Evolutionary conservation across 2,888 invertebrate genomes (phyloP).

Genomic region (Synanthedon formicaeformis): DNA sequence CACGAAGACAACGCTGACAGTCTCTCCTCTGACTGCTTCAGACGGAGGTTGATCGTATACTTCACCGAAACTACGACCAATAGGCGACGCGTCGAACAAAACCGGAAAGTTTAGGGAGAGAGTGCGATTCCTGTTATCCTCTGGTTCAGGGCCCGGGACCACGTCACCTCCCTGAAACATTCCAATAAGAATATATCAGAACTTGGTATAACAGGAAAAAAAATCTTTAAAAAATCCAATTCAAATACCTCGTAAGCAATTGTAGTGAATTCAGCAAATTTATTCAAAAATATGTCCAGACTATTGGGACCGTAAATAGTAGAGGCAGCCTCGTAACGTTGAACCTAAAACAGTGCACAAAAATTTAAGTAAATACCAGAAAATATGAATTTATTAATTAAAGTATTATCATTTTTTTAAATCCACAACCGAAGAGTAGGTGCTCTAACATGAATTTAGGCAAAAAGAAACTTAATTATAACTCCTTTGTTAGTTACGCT

Average conservation of each 20-base stretch:
- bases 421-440: too few species aligned
- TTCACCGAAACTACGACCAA: conserved; percentile 77
- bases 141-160: conserved; percentile 75
- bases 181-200: conserved; percentile 1
- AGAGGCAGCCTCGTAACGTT: conserved; percentile 89
- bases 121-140: conserved; percentile 76
- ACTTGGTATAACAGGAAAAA: too few species aligned
- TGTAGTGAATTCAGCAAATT: conserved; percentile 73
- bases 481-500: too few species aligned
- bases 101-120: conserved; percentile 81
- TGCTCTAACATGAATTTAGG: too few species aligned
- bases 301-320: conserved; percentile 88
- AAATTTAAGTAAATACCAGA: too few species aligned
- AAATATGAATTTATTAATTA: too few species aligned
- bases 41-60: conserved; percentile 78
- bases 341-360: conserved; percentile 66
- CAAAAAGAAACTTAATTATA: too few species aligned
- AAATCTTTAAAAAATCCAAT: neutral
- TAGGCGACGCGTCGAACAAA: conserved; percentile 78
- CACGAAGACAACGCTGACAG: conserved; percentile 80
- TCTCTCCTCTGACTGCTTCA: conserved; percentile 70
- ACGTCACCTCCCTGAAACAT: conserved; percentile 49
- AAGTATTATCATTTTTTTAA: too few species aligned
- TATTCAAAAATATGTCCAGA: conserved; percentile 78
- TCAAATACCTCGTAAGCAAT: conserved; percentile 58